A percentile compares a stretch with the other conserved stretches of the same genome.
Conservation (phyloP, 2,797 vertebrate genomes). For the Apogon talboti region DNA sequence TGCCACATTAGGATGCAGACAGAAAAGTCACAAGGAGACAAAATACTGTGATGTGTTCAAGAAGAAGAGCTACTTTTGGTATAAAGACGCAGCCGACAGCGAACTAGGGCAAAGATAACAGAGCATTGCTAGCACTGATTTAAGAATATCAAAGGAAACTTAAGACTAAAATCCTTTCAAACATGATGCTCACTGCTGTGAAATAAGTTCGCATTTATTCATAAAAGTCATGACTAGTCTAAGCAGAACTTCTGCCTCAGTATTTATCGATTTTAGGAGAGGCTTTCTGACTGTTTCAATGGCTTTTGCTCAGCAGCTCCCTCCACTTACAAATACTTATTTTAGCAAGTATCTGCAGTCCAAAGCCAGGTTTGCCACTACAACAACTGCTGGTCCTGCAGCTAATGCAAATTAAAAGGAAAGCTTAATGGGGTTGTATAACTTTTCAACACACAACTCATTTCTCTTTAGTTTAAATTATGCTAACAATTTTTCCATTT, state of each 20-base stretch:
- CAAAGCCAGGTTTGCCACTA: constrained; percentile 1
- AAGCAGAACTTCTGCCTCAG: constrained; percentile 31
- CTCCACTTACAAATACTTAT: constrained; percentile 12
- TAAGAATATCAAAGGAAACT: constrained; percentile 54
- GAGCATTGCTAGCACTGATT: constrained; percentile 39
- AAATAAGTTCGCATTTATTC: constrained; percentile 46
- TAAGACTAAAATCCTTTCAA: constrained; percentile 44
- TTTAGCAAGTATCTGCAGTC: constrained; percentile 17
- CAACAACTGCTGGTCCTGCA: constrained; percentile 4
- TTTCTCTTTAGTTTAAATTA: not conserved
- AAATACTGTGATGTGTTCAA: constrained; percentile 9
- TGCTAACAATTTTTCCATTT: constrained; percentile 5
- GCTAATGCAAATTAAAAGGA: constrained; percentile 13
- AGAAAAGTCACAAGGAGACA: constrained; percentile 22
- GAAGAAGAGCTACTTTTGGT: constrained; percentile 24
- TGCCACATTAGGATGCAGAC: constrained; percentile 12
- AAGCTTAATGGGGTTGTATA: constrained; percentile 7
- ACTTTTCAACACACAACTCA: constrained; percentile 6
- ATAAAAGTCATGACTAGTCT: constrained; percentile 44
- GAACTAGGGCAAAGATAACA: constrained; percentile 30
- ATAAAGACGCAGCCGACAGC: not conserved
- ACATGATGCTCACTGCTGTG: constrained; percentile 35
- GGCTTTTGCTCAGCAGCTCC: constrained; percentile 14
- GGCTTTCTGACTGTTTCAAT: constrained; percentile 24
- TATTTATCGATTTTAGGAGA: constrained; percentile 40